phyloP scores from a whole-genome alignment of 2,888 invertebrate species.

The Yponomeuta plumbellus region DNA sequence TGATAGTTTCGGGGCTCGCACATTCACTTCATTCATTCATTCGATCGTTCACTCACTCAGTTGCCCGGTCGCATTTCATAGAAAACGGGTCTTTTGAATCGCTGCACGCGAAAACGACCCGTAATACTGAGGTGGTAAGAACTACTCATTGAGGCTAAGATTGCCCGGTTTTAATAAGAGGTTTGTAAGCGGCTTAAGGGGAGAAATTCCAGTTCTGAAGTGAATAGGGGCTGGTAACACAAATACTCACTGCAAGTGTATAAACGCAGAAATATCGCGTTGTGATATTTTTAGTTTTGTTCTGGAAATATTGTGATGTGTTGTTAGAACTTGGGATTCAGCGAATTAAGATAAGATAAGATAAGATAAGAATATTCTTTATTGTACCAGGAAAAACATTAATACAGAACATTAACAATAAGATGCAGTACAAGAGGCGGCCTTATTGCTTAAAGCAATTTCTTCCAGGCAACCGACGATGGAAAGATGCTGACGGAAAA shows the following conservation, averaged over 20 bases:
- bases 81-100: background rate
- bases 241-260: background rate
- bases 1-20: background rate
- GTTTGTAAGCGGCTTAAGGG: conserved; percentile 54
- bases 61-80: conserved; percentile 1
- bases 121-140: background rate
- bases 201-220: conserved; percentile 36
- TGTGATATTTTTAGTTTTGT: no score
- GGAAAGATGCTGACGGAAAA: no score
- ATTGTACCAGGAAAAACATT: no score
- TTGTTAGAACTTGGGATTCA: no score
- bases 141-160: background rate
- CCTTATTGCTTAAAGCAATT: no score
- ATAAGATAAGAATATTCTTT: no score
- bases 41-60: conserved; percentile 4
- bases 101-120: background rate
- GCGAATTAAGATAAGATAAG: no score
- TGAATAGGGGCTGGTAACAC: conserved; percentile 12
- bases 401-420: no score
- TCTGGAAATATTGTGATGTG: no score
- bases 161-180: conserved; percentile 40
- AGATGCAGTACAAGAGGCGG: no score
- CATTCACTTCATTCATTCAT: conserved; percentile 4
- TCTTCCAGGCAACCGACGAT: no score
- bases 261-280: background rate